A percentile compares a stretch with the other conserved stretches of the same genome.
These are phyloP conservation scores for Conger conger DNA, from an alignment of 2,113 vertebrate genomes.

Conservation along the genomic window DNA sequence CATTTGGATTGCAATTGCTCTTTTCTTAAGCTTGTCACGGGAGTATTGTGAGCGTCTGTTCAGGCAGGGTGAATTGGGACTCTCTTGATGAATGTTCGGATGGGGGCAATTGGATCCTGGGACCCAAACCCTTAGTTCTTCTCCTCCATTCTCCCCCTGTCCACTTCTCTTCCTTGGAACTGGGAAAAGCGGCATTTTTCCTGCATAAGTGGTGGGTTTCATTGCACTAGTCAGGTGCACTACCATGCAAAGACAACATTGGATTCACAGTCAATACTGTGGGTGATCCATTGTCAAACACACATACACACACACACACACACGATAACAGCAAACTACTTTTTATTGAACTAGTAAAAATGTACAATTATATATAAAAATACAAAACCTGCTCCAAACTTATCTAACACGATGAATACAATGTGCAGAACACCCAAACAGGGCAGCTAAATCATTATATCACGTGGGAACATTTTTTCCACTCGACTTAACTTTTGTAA, in stretches of 20 bases:
- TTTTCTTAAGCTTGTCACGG: no score
- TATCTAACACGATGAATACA: conserved; percentile 82
- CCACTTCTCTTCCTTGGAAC: background rate
- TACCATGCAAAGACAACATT: background rate
- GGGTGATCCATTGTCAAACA: conserved; percentile 24
- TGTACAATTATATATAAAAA: conserved; percentile 77
- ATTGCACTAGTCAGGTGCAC: no score
- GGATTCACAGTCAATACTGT: background rate
- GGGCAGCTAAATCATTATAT: conserved; percentile 50
- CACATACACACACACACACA: conserved; percentile 2
- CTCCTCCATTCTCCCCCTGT: background rate
- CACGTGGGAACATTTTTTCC: conserved; percentile 14
- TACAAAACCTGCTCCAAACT: conserved; percentile 82
- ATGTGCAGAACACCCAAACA: conserved; percentile 85
- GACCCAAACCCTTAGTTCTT: background rate
- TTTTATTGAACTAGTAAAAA: conserved; percentile 74
- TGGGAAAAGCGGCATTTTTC: background rate
- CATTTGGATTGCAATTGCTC: no score
- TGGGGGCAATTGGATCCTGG: background rate
- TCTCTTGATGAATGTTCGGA: background rate
- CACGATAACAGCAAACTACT: conserved; percentile 39
- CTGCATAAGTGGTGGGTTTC: background rate
- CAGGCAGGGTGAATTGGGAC: background rate
- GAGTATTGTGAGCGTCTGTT: background rate
- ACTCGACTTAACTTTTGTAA: no score